Evolutionary conservation across 2,888 invertebrate genomes (phyloP).

Genomic region (Eueremaeus valkanovi): DNA sequence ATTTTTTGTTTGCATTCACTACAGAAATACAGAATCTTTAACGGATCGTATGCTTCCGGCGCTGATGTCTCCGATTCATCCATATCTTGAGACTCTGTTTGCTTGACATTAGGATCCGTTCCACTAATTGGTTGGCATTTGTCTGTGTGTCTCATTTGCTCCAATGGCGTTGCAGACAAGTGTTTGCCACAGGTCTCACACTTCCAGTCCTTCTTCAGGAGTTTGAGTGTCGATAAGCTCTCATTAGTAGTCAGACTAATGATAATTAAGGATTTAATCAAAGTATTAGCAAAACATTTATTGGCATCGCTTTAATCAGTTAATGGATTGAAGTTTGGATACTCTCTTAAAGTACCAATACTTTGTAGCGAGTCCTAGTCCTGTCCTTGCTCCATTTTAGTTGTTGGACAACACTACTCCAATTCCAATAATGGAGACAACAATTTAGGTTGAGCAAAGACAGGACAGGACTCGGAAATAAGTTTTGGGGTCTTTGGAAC

Average conservation of each 20-base stretch:
- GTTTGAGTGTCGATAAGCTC: constrained; percentile 55
- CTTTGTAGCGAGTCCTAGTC: too few relatives aligned
- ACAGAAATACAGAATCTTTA: constrained; percentile 63
- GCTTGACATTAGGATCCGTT: not conserved
- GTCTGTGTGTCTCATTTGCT: constrained; percentile 68
- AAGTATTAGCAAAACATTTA: not conserved
- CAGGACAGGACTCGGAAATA: too few relatives aligned
- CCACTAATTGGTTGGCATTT: constrained; percentile 53
- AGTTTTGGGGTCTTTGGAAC: too few relatives aligned
- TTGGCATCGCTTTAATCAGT: too few relatives aligned
- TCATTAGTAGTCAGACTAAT: constrained; percentile 48
- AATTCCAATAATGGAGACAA: too few relatives aligned
- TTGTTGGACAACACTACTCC: too few relatives aligned
- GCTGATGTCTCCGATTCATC: not conserved
- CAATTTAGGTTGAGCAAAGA: too few relatives aligned
- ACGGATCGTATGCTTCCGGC: constrained; percentile 46
- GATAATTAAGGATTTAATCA: constrained; percentile 57
- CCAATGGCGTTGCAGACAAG: constrained; percentile 64
- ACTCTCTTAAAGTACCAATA: too few relatives aligned
- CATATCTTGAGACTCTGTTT: constrained; percentile 7
- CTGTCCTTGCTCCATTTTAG: too few relatives aligned
- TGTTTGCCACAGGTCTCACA: constrained; percentile 67
- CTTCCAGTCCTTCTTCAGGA: constrained; percentile 63
- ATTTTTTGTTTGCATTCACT: constrained; percentile 65
- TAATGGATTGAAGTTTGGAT: too few relatives aligned